Percentiles rank a stretch among this genome's conserved stretches.
Evolutionary conservation across 2,888 invertebrate genomes (phyloP).

Genomic region (Syrphus vitripennis): DNA sequence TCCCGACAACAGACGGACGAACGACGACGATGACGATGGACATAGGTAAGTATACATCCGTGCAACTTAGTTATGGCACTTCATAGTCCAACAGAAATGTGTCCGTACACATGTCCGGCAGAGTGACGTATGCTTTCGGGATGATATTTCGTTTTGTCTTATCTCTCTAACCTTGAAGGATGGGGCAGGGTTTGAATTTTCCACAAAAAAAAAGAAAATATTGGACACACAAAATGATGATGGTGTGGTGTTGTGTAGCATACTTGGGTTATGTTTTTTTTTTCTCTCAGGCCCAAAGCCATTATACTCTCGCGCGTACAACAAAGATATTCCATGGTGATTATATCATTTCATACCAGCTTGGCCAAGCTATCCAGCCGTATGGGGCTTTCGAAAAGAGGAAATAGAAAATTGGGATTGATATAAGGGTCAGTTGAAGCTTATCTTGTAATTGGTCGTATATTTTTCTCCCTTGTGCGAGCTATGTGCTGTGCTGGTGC

Average conservation of each 20-base stretch:
- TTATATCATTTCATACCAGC: no score
- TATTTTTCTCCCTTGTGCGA: slow-evolving; percentile 24
- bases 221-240: slow-evolving; percentile 59
- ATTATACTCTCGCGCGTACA: background rate
- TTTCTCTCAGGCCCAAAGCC: background rate
- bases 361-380: background rate
- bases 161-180: slow-evolving; percentile 71
- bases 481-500: background rate
- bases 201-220: slow-evolving; percentile 63
- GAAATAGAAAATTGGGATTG: slow-evolving; percentile 63
- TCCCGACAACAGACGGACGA: background rate
- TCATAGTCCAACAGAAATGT: slow-evolving; percentile 34
- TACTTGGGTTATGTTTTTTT: slow-evolving; percentile 18
- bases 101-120: slow-evolving; percentile 50
- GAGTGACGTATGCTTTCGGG: slow-evolving; percentile 70
- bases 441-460: slow-evolving; percentile 70
- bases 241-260: no score
- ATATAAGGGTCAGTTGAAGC: slow-evolving; percentile 63
- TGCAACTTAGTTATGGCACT: slow-evolving; percentile 68
- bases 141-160: slow-evolving; percentile 65
- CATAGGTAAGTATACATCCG: background rate
- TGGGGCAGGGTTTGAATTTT: slow-evolving; percentile 56
- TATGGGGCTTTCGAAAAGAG: slow-evolving; percentile 9
- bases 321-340: slow-evolving; percentile 38
- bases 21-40: slow-evolving; percentile 20